Evolutionary conservation across 2,888 invertebrate genomes (phyloP).

Genomic region (Pelosia muscerda): DNA sequence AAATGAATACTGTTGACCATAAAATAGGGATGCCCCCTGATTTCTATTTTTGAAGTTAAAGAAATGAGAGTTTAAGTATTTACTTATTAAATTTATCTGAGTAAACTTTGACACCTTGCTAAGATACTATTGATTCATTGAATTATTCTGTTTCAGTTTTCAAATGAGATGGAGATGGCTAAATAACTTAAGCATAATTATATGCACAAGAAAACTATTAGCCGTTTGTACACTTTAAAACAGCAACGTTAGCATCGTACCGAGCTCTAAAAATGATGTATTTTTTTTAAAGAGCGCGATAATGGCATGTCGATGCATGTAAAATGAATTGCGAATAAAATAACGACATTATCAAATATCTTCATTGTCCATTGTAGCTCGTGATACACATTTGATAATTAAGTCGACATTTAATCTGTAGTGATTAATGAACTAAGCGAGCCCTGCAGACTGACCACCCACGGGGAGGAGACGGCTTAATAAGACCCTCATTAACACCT

Average conservation of each 20-base stretch:
- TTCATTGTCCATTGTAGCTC: constrained; percentile 59
- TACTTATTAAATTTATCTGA: not conserved
- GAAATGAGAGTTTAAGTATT: too few species aligned
- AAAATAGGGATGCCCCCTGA: not conserved
- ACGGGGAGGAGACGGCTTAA: constrained; percentile 85
- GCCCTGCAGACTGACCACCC: constrained; percentile 81
- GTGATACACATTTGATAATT: constrained; percentile 78
- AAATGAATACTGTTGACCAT: not conserved
- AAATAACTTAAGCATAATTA: too few species aligned
- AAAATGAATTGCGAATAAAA: constrained; percentile 39
- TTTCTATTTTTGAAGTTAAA: too few species aligned
- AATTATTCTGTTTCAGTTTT: too few species aligned
- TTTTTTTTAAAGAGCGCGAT: not conserved
- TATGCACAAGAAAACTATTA: too few species aligned
- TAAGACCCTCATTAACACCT: constrained; percentile 87
- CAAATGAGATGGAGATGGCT: too few species aligned
- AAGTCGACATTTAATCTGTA: constrained; percentile 76
- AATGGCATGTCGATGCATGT: constrained; percentile 19
- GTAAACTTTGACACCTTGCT: too few species aligned
- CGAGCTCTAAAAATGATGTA: not conserved
- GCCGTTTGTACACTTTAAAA: not conserved
- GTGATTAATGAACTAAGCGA: constrained; percentile 83
- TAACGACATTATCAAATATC: constrained; percentile 49
- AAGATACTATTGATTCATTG: too few species aligned
- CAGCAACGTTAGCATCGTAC: not conserved